Conservation (phyloP, 2,113 vertebrate species). For the Cisticola juncidis region DNA sequence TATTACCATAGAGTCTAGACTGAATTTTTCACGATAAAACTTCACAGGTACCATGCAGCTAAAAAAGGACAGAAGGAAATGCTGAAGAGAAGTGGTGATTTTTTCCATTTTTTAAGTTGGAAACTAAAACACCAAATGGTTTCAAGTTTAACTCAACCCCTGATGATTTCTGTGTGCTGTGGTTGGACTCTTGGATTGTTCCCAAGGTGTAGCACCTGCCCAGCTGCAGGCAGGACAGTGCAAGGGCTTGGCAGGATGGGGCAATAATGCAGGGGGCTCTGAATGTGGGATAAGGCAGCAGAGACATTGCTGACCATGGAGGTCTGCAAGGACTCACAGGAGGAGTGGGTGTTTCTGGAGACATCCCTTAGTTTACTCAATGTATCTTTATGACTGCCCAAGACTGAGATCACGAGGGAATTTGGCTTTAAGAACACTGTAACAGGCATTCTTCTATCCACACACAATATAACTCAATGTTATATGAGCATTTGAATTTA, state of each 20-base stretch:
- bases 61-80: background rate
- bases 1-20: background rate
- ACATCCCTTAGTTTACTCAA: background rate
- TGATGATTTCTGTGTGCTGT: background rate
- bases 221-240: background rate
- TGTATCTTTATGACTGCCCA: background rate
- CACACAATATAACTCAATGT: background rate
- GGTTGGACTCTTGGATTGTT: background rate
- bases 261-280: background rate
- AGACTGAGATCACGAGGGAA: background rate
- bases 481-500: background rate
- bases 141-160: background rate
- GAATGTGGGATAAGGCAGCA: background rate
- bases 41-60: background rate
- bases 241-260: background rate
- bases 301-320: fast-evolving
- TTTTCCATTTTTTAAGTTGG: slow-evolving; percentile 25
- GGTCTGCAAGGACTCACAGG: background rate
- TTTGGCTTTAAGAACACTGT: background rate
- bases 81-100: background rate
- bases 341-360: background rate
- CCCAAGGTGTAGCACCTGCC: background rate
- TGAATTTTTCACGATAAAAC: background rate
- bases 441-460: background rate
- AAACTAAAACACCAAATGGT: background rate